phyloP scores from a whole-genome alignment of 1,140 invertebrate species.

The Nilaparvata lugens region DNA sequence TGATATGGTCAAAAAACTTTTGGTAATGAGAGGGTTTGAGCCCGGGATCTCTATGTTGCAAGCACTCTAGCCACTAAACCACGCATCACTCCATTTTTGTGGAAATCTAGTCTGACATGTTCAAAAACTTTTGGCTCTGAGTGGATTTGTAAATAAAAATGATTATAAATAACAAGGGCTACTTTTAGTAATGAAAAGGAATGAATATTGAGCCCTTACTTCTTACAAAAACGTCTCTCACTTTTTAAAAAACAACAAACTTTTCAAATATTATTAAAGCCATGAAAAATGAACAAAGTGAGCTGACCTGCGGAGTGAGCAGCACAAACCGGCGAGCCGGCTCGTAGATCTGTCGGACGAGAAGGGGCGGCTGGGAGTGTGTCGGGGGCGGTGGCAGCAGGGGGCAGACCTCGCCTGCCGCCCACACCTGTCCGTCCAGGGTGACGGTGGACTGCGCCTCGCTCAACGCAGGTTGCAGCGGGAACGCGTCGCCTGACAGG shows the following conservation, averaged over 20 bases:
- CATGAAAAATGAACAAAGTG: constrained; percentile 3
- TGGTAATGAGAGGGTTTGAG: too few relatives aligned
- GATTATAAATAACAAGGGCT: too few relatives aligned
- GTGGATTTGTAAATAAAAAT: too few relatives aligned
- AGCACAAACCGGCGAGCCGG: constrained; percentile 68
- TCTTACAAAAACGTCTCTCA: neutral
- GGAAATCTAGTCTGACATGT: too few relatives aligned
- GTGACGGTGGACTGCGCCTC: constrained; percentile 67
- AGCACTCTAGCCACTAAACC: too few relatives aligned
- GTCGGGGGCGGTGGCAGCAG: neutral
- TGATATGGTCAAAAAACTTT: too few relatives aligned
- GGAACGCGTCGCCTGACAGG: constrained; percentile 57
- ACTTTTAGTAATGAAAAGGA: neutral
- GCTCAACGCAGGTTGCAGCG: constrained; percentile 50
- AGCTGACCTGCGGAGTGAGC: constrained; percentile 63
- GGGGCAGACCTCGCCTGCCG: constrained; percentile 52
- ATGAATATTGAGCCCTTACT: neutral
- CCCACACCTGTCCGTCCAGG: constrained; percentile 77
- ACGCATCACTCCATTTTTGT: too few relatives aligned
- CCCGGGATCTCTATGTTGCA: too few relatives aligned
- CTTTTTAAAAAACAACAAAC: neutral
- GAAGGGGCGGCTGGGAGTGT: constrained; percentile 18
- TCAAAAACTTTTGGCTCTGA: too few relatives aligned
- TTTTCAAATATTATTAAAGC: too few relatives aligned
- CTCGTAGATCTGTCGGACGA: constrained; percentile 54